These are phyloP conservation scores for Gadus macrocephalus DNA, from an alignment of 2,113 vertebrate genomes.

Conservation along the genomic window DNA sequence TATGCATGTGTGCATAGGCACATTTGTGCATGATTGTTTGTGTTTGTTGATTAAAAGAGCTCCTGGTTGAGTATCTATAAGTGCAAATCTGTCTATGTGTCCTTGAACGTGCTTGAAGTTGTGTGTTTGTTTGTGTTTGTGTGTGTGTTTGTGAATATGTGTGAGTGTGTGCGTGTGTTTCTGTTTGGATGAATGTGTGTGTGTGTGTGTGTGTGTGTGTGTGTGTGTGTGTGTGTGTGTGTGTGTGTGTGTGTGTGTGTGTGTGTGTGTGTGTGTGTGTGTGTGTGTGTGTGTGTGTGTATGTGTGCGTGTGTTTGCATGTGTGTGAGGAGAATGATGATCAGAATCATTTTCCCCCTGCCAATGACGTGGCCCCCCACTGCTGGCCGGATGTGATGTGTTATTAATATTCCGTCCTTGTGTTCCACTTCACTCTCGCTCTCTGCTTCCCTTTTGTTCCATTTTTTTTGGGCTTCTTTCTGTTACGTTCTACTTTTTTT, in stretches of 20 bases:
- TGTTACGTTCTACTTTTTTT: not conserved
- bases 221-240: slow-evolving; percentile 12
- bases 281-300: slow-evolving; percentile 1
- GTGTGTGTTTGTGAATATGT: not conserved
- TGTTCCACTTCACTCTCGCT: not conserved
- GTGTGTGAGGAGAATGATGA: not conserved
- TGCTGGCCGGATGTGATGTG: too few relatives aligned
- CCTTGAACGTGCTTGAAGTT: not conserved
- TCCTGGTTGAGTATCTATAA: not conserved
- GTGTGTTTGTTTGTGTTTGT: not conserved
- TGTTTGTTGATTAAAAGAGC: not conserved
- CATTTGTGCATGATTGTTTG: not conserved
- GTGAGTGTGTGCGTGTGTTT: not conserved
- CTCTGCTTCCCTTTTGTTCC: not conserved
- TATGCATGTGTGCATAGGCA: not conserved
- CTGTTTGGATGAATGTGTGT: not conserved
- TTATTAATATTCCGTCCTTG: not conserved
- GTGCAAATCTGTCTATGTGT: not conserved
- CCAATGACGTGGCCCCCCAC: too few relatives aligned
- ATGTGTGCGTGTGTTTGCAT: not conserved
- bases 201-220: slow-evolving; percentile 4
- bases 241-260: not conserved
- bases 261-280: not conserved
- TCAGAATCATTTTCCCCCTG: too few relatives aligned
- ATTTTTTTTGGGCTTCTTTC: not conserved